Evolutionary conservation across 2,888 invertebrate genomes (phyloP).

Genomic region (Nebria salina): DNA sequence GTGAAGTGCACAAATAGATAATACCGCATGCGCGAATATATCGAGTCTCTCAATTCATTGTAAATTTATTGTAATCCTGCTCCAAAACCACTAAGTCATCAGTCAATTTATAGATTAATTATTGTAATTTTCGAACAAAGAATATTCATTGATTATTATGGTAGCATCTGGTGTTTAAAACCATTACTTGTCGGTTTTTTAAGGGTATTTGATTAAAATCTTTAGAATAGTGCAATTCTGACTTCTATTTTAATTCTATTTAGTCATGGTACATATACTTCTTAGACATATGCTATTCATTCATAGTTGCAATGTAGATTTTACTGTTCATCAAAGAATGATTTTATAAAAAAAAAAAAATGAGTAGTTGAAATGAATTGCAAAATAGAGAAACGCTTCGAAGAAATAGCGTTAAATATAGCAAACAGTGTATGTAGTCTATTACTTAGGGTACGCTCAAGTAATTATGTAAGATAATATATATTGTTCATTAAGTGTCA

Average conservation of each 20-base stretch:
- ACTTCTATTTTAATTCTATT: too few species aligned
- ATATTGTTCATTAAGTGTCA: background rate
- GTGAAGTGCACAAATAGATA: background rate
- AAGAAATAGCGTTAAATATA: background rate
- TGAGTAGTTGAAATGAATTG: too few species aligned
- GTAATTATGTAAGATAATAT: background rate
- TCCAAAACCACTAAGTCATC: background rate
- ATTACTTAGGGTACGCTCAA: background rate
- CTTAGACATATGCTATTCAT: too few species aligned
- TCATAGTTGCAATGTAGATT: too few species aligned
- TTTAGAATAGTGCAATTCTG: too few species aligned
- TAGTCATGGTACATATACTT: too few species aligned
- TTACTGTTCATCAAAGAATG: too few species aligned
- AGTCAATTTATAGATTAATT: background rate
- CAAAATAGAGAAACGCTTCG: too few species aligned
- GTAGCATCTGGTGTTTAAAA: background rate
- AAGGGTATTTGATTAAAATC: too few species aligned
- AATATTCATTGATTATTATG: background rate
- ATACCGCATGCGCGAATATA: background rate
- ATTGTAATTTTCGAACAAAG: background rate
- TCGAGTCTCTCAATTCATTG: background rate
- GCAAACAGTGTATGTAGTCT: background rate
- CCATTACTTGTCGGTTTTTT: too few species aligned
- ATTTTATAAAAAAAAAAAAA: too few species aligned
- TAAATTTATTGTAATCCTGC: background rate